Evolutionary conservation across 1,140 invertebrate genomes (phyloP), one percentile per base, ranked within the genome.

Genomic region (Pomacea maculata): DNA sequence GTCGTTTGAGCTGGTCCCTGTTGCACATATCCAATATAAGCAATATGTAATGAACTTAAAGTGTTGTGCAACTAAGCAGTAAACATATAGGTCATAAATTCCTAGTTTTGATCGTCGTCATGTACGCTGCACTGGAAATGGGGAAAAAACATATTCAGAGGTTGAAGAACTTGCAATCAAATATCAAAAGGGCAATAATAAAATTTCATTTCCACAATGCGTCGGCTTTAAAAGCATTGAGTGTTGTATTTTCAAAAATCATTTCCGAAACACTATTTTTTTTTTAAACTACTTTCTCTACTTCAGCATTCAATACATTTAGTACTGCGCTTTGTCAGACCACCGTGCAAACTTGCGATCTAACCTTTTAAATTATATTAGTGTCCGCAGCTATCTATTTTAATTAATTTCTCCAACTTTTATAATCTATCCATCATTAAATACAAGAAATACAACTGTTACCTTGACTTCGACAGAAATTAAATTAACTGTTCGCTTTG

Each of bases 1-100:
- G 97, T 10, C 95, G 92, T 92, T 98, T 98, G 7, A 99, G 89
- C 29, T 95, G 94, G 93, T 99, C 98, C 90, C 98, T 99, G 87
- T 84, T 92, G 92, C 81, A 82, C 21, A 75, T 80, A 77, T 64
- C 17, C 34, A 75, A 34, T 52, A 64, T 55, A 34, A 61, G 12
- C 54, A 61, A n/a, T 11, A 65, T 19, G 64, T 19, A 17, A 17
- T 19, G 64, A 65, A 19, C 64, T 3, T 7, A 5, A 65, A 17
- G 64, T 65, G 64, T 65, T 19, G 64, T 65, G 64, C n/a, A 29
- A 15, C 19, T 71, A 71, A 71, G 34, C 25, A 29, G 25, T n/a
- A 71, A 21, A 71, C 15, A n/a, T 25, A 25, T 25, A 25, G 25
- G 25, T 25, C 25, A 25, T 25, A 25, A 25, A 25, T 25, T 25